phyloP scores from a whole-genome alignment of 2,113 vertebrate genomes.

The Myiagra hebetior region DNA sequence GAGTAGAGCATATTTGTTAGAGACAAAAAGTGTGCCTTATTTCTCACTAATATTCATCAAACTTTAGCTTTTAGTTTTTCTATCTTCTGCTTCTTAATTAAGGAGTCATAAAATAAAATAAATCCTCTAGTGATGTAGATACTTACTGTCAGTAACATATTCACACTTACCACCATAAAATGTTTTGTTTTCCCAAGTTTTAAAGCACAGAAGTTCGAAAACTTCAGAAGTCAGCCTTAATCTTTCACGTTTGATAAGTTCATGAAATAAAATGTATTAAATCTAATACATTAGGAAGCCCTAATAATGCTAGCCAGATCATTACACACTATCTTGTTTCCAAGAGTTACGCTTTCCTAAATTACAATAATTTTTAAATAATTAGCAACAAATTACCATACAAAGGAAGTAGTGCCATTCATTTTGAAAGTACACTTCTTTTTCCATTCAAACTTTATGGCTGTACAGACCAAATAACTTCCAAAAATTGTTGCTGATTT shows the following conservation, averaged over 20 bases:
- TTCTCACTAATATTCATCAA: neutral
- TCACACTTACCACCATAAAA: neutral
- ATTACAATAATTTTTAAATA: neutral
- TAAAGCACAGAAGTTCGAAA: neutral
- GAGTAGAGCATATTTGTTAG: neutral
- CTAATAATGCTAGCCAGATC: neutral
- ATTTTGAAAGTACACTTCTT: neutral
- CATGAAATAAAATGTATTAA: conserved; percentile 32
- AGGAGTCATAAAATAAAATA: neutral
- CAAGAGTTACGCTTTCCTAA: neutral
- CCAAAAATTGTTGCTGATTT: neutral
- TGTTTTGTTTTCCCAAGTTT: neutral
- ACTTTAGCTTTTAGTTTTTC: neutral
- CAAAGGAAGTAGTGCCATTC: neutral
- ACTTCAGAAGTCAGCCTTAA: neutral
- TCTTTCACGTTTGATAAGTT: neutral
- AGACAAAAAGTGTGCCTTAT: neutral
- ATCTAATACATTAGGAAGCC: neutral
- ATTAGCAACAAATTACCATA: neutral
- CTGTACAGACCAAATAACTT: neutral
- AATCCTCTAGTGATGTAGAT: neutral
- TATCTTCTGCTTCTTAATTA: neutral
- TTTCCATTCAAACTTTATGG: neutral
- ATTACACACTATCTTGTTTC: neutral
- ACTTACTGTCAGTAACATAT: neutral